Percentiles rank a stretch among this genome's conserved stretches.
phyloP scores from a whole-genome alignment of 1,140 invertebrate genomes.

The Aphelinus certus region DNA sequence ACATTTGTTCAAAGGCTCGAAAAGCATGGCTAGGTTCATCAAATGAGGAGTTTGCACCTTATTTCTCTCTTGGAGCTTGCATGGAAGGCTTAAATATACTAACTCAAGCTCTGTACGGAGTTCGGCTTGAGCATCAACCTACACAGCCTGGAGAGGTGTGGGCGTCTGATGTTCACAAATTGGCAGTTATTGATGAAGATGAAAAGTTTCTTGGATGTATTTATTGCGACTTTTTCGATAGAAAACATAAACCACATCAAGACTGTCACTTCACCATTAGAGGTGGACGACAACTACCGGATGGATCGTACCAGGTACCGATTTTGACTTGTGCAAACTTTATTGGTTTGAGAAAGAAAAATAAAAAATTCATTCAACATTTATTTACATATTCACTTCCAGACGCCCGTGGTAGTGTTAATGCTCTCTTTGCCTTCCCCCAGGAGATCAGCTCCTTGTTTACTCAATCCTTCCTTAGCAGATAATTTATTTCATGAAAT shows the following conservation, averaged over 20 bases:
- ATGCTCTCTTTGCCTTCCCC: slow-evolving; percentile 88
- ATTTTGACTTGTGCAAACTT: background rate
- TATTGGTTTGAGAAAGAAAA: slow-evolving; percentile 1
- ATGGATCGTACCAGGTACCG: slow-evolving; percentile 85
- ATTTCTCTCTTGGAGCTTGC: slow-evolving; percentile 93
- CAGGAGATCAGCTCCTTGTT: slow-evolving; percentile 78
- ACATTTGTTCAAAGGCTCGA: slow-evolving; percentile 79
- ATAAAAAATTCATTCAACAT: background rate
- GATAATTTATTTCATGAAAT: slow-evolving; percentile 99
- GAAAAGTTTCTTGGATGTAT: slow-evolving; percentile 91
- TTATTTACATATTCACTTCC: slow-evolving; percentile 46
- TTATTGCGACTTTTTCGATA: slow-evolving; percentile 96
- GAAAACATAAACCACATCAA: slow-evolving; percentile 90
- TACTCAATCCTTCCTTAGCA: slow-evolving; percentile 84
- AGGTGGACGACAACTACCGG: slow-evolving; percentile 83
- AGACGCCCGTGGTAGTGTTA: slow-evolving; percentile 93
- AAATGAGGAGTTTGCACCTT: slow-evolving; percentile 79
- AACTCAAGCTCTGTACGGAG: slow-evolving; percentile 82
- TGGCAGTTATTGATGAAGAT: slow-evolving; percentile 81
- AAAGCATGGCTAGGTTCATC: slow-evolving; percentile 74
- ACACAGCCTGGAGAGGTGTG: slow-evolving; percentile 80
- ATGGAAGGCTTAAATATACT: slow-evolving; percentile 95
- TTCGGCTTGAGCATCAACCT: slow-evolving; percentile 77
- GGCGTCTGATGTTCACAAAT: slow-evolving; percentile 88
- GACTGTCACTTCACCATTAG: slow-evolving; percentile 99